Conservation (phyloP, 2,888 invertebrate genomes). For the Athrips mouffetella region DNA sequence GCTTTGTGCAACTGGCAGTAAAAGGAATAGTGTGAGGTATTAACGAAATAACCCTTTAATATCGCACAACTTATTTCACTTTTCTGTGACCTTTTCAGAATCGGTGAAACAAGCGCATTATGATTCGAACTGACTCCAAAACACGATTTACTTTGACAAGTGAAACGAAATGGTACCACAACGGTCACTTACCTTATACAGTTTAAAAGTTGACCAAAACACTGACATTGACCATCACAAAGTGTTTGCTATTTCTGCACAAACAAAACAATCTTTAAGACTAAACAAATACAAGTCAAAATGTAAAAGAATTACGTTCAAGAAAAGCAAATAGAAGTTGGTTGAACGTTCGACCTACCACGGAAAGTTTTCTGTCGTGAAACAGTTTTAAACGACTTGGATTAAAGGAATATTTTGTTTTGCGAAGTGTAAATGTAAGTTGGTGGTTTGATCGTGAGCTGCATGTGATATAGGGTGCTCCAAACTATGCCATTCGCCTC, state of each 20-base stretch:
- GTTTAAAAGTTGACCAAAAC: slow-evolving; percentile 52
- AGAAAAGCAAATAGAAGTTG: slow-evolving; percentile 14
- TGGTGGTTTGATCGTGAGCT: slow-evolving; percentile 37
- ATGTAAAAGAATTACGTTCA: slow-evolving; percentile 20
- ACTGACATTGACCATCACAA: slow-evolving; percentile 33
- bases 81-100: background rate
- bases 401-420: background rate
- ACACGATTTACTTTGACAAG: slow-evolving; percentile 15
- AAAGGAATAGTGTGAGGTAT: too few species aligned
- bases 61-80: too few species aligned
- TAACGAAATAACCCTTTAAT: too few species aligned
- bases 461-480: slow-evolving; percentile 44
- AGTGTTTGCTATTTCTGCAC: slow-evolving; percentile 16
- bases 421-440: slow-evolving; percentile 24
- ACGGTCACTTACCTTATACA: slow-evolving; percentile 41
- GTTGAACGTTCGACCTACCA: slow-evolving; percentile 15
- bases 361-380: slow-evolving; percentile 8
- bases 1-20: too few species aligned
- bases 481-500: slow-evolving; percentile 1
- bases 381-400: background rate
- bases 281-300: slow-evolving; percentile 24
- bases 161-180: slow-evolving; percentile 30
- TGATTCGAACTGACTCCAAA: background rate
- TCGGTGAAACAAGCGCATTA: too few species aligned
- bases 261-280: slow-evolving; percentile 20